phyloP scores from a whole-genome alignment of 2,888 invertebrate genomes.

The Choristoneura rosaceana region DNA sequence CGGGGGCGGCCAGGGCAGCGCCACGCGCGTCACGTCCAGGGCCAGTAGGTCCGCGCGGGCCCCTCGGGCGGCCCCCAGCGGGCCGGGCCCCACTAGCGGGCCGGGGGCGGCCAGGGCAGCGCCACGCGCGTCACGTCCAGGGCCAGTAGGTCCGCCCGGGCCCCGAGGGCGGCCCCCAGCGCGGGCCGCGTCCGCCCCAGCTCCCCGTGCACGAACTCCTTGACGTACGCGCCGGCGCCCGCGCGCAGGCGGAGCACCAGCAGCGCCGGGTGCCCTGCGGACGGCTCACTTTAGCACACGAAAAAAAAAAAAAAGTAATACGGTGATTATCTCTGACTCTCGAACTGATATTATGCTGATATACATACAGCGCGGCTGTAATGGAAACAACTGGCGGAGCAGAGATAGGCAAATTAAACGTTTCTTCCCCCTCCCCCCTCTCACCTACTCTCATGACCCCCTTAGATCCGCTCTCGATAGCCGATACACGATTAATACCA shows the following conservation, averaged over 20 bases:
- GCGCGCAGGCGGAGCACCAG: conserved; percentile 90
- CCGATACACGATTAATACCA: too few species aligned
- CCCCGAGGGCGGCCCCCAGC: conserved; percentile 88
- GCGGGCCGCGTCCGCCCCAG: conserved; percentile 94
- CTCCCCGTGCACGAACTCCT: conserved; percentile 99
- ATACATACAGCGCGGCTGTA: too few species aligned
- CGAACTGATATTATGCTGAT: too few species aligned
- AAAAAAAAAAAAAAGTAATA: not conserved
- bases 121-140: conserved; percentile 94
- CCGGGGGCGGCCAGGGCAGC: conserved; percentile 88
- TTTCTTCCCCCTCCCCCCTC: too few species aligned
- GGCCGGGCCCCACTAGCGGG: not conserved
- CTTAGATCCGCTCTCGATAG: too few species aligned
- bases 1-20: conserved; percentile 89
- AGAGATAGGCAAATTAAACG: too few species aligned
- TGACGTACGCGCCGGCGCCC: conserved; percentile 98
- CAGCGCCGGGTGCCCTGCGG: conserved; percentile 74
- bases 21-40: conserved; percentile 93
- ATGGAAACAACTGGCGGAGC: too few species aligned
- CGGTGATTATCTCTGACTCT: not conserved
- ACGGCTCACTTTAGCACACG: conserved; percentile 14
- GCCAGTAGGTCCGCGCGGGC: conserved; percentile 94
- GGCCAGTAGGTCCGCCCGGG: conserved; percentile 94
- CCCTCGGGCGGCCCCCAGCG: conserved; percentile 85
- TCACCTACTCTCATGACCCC: too few species aligned